A percentile compares a stretch with the other conserved stretches of the same genome.
Conservation (phyloP, 2,888 invertebrate genomes). For the Troglohyphantes excavatus region DNA sequence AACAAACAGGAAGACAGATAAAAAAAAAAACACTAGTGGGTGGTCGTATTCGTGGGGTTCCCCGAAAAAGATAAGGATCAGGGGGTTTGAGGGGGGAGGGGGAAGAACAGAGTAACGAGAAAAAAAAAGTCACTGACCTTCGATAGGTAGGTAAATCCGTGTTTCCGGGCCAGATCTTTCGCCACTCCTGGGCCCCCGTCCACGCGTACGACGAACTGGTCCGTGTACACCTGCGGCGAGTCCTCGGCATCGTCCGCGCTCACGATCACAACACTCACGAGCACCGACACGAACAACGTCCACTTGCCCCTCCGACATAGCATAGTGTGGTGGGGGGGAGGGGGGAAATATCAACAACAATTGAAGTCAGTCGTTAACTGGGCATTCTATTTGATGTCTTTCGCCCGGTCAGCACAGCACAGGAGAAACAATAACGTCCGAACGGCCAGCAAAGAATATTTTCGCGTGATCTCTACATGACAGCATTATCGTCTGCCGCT, state of each 20-base stretch:
- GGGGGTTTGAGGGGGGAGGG: no score
- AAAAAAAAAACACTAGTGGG: no score
- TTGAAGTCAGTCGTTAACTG: slow-evolving; percentile 31
- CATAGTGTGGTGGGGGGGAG: slow-evolving; percentile 44
- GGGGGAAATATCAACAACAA: not conserved
- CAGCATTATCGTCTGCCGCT: slow-evolving; percentile 36
- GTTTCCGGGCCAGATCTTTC: slow-evolving; percentile 89
- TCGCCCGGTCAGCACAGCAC: no score
- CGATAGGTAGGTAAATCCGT: slow-evolving; percentile 92
- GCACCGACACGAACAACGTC: not conserved
- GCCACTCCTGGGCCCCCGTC: slow-evolving; percentile 88
- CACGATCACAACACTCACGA: not conserved
- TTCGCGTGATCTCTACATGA: not conserved
- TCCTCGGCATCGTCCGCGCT: not conserved
- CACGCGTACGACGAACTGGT: slow-evolving; percentile 93
- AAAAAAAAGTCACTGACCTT: slow-evolving; percentile 86
- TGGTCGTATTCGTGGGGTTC: no score
- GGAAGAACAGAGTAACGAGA: not conserved
- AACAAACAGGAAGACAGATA: no score
- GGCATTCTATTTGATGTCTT: slow-evolving; percentile 17
- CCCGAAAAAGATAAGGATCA: no score
- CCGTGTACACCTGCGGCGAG: slow-evolving; percentile 85
- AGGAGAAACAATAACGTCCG: no score
- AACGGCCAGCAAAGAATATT: not conserved
- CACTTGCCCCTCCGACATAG: slow-evolving; percentile 51